Conservation (phyloP, 2,797 vertebrate species). For the Myotis findleyi region DNA sequence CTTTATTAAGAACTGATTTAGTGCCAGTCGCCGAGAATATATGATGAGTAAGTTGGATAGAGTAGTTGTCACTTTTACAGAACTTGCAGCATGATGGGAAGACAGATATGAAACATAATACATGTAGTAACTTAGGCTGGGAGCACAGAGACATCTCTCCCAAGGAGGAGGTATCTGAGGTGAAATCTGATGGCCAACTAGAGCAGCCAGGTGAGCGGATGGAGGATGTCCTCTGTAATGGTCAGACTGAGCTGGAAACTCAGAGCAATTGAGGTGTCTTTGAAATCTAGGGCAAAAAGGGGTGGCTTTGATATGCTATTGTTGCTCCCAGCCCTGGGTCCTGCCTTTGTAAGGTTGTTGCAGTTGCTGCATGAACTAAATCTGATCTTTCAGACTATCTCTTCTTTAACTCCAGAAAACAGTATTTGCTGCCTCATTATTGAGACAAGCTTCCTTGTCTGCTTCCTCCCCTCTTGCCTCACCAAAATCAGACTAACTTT, state of each 20-base stretch:
- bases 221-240: rapidly evolving
- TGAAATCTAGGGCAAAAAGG: not conserved
- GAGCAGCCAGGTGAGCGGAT: too few species aligned
- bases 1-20: not conserved
- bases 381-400: not conserved
- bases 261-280: not conserved
- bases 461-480: not conserved
- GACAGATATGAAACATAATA: not conserved
- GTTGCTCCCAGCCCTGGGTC: not conserved
- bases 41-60: not conserved
- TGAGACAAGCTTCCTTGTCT: not conserved
- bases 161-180: not conserved
- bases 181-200: not conserved
- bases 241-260: not conserved
- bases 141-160: not conserved
- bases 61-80: not conserved
- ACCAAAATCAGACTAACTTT: not conserved
- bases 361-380: not conserved
- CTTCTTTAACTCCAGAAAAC: not conserved
- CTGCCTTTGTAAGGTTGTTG: not conserved
- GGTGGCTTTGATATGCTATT: not conserved
- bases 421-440: not conserved
- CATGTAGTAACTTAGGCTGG: not conserved
- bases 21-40: not conserved
- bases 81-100: not conserved